Evolutionary conservation across 1,140 invertebrate species (phyloP).

Genomic region (Dinothrombium tinctorium): DNA sequence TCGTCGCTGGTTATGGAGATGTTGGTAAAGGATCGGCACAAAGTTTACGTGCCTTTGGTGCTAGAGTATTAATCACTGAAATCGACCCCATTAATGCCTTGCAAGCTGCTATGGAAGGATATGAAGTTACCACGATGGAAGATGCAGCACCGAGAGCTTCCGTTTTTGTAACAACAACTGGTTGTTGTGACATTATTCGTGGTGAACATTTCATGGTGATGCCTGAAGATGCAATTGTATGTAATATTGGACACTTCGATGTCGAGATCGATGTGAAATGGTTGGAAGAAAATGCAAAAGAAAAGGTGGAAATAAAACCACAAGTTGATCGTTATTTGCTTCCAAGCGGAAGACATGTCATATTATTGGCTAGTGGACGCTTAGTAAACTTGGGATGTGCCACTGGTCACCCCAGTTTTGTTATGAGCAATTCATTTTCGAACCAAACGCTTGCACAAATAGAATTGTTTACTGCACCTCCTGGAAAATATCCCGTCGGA

Average conservation of each 20-base stretch:
- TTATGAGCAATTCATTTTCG: conserved; percentile 99
- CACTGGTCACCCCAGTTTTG: conserved; percentile 93
- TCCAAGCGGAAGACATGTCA: conserved; percentile 70
- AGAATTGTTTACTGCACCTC: conserved; percentile 81
- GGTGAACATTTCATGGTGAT: conserved; percentile 70
- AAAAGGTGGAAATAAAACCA: conserved; percentile 88
- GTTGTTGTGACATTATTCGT: conserved; percentile 78
- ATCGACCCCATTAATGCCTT: conserved; percentile 98
- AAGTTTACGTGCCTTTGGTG: conserved; percentile 77
- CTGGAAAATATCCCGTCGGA: conserved; percentile 49
- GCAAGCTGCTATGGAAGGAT: conserved; percentile 92
- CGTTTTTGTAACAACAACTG: conserved; percentile 94
- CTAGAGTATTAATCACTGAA: conserved; percentile 87
- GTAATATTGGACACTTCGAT: conserved; percentile 96
- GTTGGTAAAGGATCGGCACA: conserved; percentile 97
- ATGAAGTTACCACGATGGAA: conserved; percentile 83
- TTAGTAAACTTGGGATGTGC: conserved; percentile 96
- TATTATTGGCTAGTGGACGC: conserved; percentile 82
- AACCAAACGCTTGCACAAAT: conserved; percentile 99
- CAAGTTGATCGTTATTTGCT: conserved; percentile 89
- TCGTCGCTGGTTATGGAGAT: conserved; percentile 96
- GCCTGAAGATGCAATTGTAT: conserved; percentile 90
- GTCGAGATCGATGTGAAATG: conserved; percentile 92
- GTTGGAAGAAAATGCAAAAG: conserved; percentile 68
- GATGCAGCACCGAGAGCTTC: conserved; percentile 72